Evolutionary conservation across 2,113 vertebrate species (phyloP).

Genomic region (Nansenia antarctica): DNA sequence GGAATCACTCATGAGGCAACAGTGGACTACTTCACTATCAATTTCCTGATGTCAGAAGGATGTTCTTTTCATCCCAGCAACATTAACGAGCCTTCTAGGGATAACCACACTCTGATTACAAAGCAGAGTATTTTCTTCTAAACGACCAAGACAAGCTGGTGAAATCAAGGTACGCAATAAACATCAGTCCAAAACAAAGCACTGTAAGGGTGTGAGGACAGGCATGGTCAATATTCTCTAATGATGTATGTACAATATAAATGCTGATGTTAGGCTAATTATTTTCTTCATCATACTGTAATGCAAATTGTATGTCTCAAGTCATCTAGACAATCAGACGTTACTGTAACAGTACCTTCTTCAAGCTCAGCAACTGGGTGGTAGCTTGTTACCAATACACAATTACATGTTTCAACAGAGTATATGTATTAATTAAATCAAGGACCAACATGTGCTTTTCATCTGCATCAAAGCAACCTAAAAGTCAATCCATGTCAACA

Average conservation of each 20-base stretch:
- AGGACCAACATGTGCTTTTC: too few relatives aligned
- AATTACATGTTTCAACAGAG: too few relatives aligned
- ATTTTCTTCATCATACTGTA: background rate
- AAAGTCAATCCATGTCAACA: too few relatives aligned
- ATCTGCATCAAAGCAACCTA: too few relatives aligned
- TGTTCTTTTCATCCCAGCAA: background rate
- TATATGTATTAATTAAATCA: too few relatives aligned
- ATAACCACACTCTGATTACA: constrained; percentile 52
- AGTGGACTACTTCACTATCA: constrained; percentile 24
- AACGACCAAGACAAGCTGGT: constrained; percentile 33
- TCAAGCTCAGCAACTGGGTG: background rate
- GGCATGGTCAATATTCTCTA: background rate
- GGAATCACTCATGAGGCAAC: constrained; percentile 76
- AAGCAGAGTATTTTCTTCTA: constrained; percentile 36
- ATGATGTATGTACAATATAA: background rate
- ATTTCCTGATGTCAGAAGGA: background rate
- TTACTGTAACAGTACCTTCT: background rate
- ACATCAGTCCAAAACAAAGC: background rate
- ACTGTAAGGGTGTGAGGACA: background rate
- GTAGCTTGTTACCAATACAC: too few relatives aligned
- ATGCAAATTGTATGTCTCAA: background rate
- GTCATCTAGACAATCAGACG: background rate
- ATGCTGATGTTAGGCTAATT: background rate
- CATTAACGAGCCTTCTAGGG: constrained; percentile 39
- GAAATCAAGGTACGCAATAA: too few relatives aligned